Evolutionary conservation across 2,113 vertebrate species (phyloP).

Genomic region (Rhadina sibilatrix): DNA sequence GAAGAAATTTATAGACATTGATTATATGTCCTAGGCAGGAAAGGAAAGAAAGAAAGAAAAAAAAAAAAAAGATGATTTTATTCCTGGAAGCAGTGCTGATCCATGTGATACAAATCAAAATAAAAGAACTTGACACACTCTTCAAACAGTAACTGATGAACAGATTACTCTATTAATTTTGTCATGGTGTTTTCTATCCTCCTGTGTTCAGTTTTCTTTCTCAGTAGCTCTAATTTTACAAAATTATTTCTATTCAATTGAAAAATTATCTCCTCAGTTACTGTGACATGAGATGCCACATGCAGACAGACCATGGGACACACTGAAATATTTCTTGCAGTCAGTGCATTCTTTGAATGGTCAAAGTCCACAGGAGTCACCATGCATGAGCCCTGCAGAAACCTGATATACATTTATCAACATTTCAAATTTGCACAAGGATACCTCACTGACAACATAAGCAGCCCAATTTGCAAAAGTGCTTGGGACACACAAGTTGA

Average conservation of each 20-base stretch:
- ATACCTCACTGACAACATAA: not conserved
- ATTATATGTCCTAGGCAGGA: not conserved
- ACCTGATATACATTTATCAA: not conserved
- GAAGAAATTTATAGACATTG: not conserved
- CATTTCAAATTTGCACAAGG: not conserved
- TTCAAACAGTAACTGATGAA: not conserved
- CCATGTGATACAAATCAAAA: not conserved
- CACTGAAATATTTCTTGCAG: not conserved
- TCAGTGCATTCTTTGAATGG: not conserved
- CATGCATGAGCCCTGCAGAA: not conserved
- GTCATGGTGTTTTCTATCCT: not conserved
- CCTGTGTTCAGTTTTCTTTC: not conserved
- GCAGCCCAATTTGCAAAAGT: not conserved
- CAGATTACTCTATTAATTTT: not conserved
- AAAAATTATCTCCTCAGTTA: not conserved
- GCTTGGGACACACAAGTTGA: not conserved
- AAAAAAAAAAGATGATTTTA: not conserved
- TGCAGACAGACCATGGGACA: accelerated
- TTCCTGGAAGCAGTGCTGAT: not conserved
- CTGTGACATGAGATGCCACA: not conserved
- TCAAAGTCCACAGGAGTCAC: not conserved
- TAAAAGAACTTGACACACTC: not conserved
- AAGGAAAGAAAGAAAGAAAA: not conserved
- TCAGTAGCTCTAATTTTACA: not conserved
- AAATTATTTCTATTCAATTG: not conserved